Evolutionary conservation across 2,113 vertebrate genomes (phyloP), one percentile per base, ranked within the genome.

Genomic region (Dasyurus viverrinus): DNA sequence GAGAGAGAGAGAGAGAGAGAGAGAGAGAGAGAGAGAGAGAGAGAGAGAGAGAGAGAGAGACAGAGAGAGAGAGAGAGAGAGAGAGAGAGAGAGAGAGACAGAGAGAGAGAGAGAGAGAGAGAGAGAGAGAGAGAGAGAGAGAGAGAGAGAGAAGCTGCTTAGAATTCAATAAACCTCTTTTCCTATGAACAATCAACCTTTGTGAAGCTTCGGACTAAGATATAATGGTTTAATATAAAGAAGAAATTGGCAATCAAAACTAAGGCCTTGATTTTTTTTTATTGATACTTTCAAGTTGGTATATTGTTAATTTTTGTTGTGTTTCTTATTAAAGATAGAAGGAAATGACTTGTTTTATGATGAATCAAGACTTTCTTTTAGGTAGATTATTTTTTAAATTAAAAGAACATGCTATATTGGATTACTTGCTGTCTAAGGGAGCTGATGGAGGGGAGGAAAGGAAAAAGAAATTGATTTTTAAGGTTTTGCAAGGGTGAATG

Each of bases 281-380:
- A 30, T 94, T 94, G 94, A 36, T 27, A 1, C 27, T 47, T 94
- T 95, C 94, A 90, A 90, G 89, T 94, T 27, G 90, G 90, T 5
- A 0, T 3, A 0, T 14, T 96, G 76, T 90, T 53, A 55, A 84
- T 90, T 47, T 53, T 95, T n/a, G 0, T 3, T 53, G 7, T 48
- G 47, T 92, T 48, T 93, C 91, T 54, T 92, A 22, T 90, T 90
- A 53, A 60, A 96, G 54, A 94, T 93, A 93, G 90, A 54, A 54
- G 92, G 89, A 53, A 97, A 94, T 26, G 0, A 0, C 4, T 42
- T 48, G 53, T 84, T 91, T 50, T 54, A 93, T 89, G 52, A 54
- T 96, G 50, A 93, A 95, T 95, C 90, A 95, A 94, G 55, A 93
- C 89, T 94, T 97, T 84, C 95, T 97, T 95, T 95, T 92, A 96